These are phyloP conservation scores for Ictalurus furcatus DNA, from an alignment of 2,113 vertebrate genomes.

Conservation along the genomic window DNA sequence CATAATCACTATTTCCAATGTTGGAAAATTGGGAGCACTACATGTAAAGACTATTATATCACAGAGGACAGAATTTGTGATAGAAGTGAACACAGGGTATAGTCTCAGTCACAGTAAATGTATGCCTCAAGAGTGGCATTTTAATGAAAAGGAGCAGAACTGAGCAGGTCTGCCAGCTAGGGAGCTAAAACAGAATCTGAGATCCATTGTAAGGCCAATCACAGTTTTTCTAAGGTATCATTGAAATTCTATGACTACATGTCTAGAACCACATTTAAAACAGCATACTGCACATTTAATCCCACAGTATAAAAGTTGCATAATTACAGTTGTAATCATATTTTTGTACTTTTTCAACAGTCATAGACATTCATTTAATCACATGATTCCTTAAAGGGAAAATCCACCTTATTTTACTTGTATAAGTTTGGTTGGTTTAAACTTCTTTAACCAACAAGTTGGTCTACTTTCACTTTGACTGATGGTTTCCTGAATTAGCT, in stretches of 20 bases:
- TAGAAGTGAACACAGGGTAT: not conserved
- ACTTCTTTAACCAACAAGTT: not conserved
- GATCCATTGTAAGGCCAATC: not conserved
- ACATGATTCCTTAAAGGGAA: not conserved
- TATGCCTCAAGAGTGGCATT: not conserved
- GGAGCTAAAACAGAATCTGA: not conserved
- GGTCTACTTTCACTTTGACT: not conserved
- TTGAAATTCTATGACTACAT: not conserved
- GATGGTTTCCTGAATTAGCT: not conserved
- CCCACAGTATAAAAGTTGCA: not conserved
- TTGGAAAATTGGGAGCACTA: not conserved
- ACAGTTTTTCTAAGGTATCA: not conserved
- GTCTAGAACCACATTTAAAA: not conserved
- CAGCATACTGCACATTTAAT: not conserved
- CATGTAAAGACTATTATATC: not conserved
- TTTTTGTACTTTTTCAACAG: not conserved
- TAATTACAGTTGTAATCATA: not conserved
- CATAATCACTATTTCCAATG: not conserved
- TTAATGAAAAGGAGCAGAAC: not conserved
- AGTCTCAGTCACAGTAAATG: not conserved
- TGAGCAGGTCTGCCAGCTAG: not conserved
- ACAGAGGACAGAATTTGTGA: slow-evolving; percentile 2
- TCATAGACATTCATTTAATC: not conserved
- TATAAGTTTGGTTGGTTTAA: not conserved
- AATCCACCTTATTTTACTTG: not conserved